A percentile compares a stretch with the other conserved stretches of the same genome.
These are phyloP conservation scores for Onychorhynchus coronatus DNA, from an alignment of 2,113 vertebrate genomes.

Conservation along the genomic window DNA sequence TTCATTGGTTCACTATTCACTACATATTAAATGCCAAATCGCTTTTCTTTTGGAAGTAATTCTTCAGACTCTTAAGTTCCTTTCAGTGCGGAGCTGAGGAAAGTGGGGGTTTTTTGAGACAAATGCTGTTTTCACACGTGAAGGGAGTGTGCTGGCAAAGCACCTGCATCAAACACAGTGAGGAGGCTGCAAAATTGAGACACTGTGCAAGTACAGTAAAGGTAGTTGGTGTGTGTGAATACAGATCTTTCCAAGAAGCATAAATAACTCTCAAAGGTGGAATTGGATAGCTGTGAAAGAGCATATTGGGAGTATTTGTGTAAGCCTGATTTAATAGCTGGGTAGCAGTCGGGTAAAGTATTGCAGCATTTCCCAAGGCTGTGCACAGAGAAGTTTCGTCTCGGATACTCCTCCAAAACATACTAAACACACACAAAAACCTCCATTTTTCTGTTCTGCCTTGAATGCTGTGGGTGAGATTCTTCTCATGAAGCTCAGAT, in stretches of 20 bases:
- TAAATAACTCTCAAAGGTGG: not conserved
- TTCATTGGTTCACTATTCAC: not conserved
- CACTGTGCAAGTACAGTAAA: no score
- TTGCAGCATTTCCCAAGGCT: not conserved
- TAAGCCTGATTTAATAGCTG: not conserved
- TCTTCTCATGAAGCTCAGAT: not conserved
- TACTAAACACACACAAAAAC: fast-evolving
- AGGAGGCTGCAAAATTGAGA: not conserved
- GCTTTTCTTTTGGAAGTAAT: not conserved
- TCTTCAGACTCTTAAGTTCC: not conserved
- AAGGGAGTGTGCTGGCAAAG: not conserved
- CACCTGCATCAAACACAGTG: not conserved
- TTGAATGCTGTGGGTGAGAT: not conserved
- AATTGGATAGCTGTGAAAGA: not conserved
- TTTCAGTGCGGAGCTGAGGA: not conserved
- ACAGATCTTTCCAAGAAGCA: not conserved
- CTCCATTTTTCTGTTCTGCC: not conserved
- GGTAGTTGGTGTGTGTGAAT: not conserved
- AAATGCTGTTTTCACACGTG: not conserved
- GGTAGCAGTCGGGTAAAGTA: not conserved
- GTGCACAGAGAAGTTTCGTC: not conserved
- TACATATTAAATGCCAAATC: not conserved
- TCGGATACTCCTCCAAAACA: not conserved
- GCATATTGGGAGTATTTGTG: not conserved
- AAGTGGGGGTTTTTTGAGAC: not conserved